These are phyloP conservation scores for Puma concolor DNA, from an alignment of 2,113 vertebrate species.

Conservation along the genomic window DNA sequence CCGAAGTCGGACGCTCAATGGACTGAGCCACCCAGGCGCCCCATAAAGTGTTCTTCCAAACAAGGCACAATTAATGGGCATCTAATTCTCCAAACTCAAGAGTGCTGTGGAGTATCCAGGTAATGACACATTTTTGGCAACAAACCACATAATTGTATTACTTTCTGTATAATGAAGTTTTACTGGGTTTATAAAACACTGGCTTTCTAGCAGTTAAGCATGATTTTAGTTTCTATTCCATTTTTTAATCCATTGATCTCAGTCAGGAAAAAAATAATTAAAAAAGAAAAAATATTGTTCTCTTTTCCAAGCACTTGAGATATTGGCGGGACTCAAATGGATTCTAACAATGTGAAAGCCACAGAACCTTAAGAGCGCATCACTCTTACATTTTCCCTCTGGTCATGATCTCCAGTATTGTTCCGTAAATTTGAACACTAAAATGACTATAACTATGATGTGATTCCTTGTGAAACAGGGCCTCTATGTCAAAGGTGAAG, in stretches of 20 bases:
- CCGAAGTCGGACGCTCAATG: no score
- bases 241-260: conserved; percentile 26
- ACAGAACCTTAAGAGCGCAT: background rate
- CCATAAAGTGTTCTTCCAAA: background rate
- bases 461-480: conserved; percentile 44
- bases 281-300: background rate
- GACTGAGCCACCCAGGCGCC: no score
- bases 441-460: conserved; percentile 56
- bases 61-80: background rate
- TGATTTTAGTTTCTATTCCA: background rate
- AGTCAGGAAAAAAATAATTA: background rate
- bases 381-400: conserved; percentile 20
- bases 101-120: background rate
- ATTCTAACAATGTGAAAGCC: conserved; percentile 55
- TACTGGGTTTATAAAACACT: background rate
- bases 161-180: background rate
- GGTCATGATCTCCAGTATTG: conserved; percentile 22
- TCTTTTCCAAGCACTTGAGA: conserved; percentile 9
- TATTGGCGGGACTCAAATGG: background rate
- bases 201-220: background rate
- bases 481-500: conserved; percentile 43
- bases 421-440: conserved; percentile 32
- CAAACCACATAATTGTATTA: background rate
- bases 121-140: background rate
- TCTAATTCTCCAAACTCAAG: background rate